Base-by-base conservation (phyloP, 2,113 vertebrate species). In the Campylomormyrus tamandua region DNA sequence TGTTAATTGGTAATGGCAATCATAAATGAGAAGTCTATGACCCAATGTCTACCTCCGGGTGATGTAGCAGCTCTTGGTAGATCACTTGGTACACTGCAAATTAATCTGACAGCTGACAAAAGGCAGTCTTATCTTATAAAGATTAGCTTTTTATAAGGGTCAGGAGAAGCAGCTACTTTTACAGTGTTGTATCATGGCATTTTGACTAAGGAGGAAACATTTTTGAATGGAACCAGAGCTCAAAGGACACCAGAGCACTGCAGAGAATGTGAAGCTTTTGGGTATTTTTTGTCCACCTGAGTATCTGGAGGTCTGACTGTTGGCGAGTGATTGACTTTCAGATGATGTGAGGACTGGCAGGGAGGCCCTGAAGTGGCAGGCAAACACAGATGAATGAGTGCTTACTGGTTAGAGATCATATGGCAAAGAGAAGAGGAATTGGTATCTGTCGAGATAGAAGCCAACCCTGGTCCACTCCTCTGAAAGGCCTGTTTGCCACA, bases 401-500 rank as follows among this genome's bases (percentile, higher is more conserved):
- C 70, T 77, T 31, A 77, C 35, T 39, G 70, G 27, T 77, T 77
- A 77, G 70, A 39, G 31, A 77, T 31, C 42, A 24, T 31, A 27
- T 74, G 46, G 58, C 56, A 62, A 35, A 80, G 46, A 53, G 49
- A 80, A 80, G 88, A 49, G 84, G 62, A 89, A 45, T 84, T 90
- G 48, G 52, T 89, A 87, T 70, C 89, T 92, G 88, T 89, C 90
- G 48, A 90, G 70, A 84, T 86, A 21, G 83, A 62, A 86, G 90
- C 66, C 66, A 35, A 90, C 49, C 53, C 84, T 83, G 56, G 87
- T 91, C 90, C 5, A 91, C 91, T 92, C 89, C 90, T 89, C 90
- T 90, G 91, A 90, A 94, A 93, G 93, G 92, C 93, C 93, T 94
- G 95, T 91, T 91, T 89, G 84, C 92, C 89, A 92, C 90, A 50